Evolutionary conservation across 2,113 vertebrate genomes (phyloP), one percentile per base, ranked within the genome.

Genomic region (Hippocampus barbouri): DNA sequence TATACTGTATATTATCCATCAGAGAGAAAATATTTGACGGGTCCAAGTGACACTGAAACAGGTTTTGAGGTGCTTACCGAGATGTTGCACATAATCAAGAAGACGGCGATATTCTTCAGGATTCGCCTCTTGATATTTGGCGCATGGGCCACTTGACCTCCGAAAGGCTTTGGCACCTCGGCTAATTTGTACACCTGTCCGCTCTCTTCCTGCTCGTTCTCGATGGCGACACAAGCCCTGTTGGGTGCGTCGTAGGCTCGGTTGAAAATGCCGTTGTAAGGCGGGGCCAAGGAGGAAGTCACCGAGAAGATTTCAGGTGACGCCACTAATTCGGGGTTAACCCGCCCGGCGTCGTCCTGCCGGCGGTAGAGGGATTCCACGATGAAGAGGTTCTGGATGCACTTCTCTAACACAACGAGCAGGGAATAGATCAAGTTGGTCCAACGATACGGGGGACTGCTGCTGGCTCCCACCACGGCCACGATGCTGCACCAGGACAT

Each of bases 401-500:
- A 98, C 77, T 98, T 98, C 89, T 99, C 96, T 56, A 94, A 76
- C 7, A 99, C 92, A 5, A 93, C 91, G 20, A 99, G 90, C 20
- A 96, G 1, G 0, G 96, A 96, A 81, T 96, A 97, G 61, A 93
- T 80, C 20, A 97, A 82, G 80, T 93, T 97, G 62, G 93, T 95
- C 97, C 97, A 98, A 1, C 94, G 91, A 72, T 95, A 94, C 0
- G 81, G 67, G 0, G 93, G 94, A 10, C 81, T 88, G 40, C 85
- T 88, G 11, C 77, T 70, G 0, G 94, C 90, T 11, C 91, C 94
- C 16, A 93, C 75, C 12, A 94, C 90, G 12, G 97, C 94, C 0
- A 98, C 84, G 49, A 98, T 88, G 0, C 96, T 97, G 77, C 97
- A 97, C 96, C 97, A 99, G n/a, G 96, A 97, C 70, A 98, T 93